phyloP scores from a whole-genome alignment of 53 echinoderm and acorn worm species.

The Hippasteria phrygiana region DNA sequence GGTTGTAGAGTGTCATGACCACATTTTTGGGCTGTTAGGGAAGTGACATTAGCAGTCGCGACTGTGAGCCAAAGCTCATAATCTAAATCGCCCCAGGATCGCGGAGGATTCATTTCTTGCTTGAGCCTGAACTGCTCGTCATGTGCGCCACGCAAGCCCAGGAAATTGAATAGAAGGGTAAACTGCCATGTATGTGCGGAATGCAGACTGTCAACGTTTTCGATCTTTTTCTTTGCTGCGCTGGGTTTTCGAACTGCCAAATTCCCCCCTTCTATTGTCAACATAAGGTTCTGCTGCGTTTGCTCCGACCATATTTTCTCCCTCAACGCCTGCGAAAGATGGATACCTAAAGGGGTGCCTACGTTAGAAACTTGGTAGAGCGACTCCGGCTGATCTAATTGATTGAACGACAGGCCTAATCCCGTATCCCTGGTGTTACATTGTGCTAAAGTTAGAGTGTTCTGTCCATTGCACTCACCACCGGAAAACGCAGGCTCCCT shows the following conservation, averaged over 20 bases:
- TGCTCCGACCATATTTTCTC: background rate
- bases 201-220: constrained; percentile 28
- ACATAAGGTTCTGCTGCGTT: background rate
- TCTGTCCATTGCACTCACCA: no score
- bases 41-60: background rate
- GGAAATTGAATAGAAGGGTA: constrained; percentile 9
- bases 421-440: no score
- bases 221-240: background rate
- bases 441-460: no score
- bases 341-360: background rate
- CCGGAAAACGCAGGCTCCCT: no score
- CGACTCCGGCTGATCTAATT: no score
- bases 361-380: no score
- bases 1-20: background rate
- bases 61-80: background rate
- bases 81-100: background rate
- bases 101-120: background rate
- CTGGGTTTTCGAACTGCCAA: background rate
- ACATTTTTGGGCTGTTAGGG: background rate
- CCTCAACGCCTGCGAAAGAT: background rate
- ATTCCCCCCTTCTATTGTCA: background rate
- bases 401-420: no score
- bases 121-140: constrained; percentile 55
- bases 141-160: constrained; percentile 41
- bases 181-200: background rate